Evolutionary conservation across 2,113 vertebrate genomes (phyloP), one percentile per base, ranked within the genome.

Genomic region (Colistium nudipinnis): DNA sequence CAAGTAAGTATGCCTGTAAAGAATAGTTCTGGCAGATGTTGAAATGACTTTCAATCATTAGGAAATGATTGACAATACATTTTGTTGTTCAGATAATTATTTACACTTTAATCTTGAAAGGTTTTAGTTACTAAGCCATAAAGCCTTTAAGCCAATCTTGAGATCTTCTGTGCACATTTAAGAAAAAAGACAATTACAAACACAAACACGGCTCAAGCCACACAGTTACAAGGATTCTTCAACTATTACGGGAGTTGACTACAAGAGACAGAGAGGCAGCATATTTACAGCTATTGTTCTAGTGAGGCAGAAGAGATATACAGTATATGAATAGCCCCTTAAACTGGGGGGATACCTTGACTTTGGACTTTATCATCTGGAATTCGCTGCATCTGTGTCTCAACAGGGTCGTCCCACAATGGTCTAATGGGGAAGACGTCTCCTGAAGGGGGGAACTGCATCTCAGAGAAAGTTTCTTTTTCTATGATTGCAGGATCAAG

Each of bases 331-430:
- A 92, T 85, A 88, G 92, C 94, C 94, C 93, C 95, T 93, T 93
- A 87, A 91, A 92, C 43, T 91, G 94, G 91, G 90, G 94, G 95
- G 96, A 95, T 99, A 99, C 98, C 98, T 98, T 97, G 95, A 95
- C 92, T 90, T 93, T 68, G 94, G 90, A 94, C 95, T 95, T 94
- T 97, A 91, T 98, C 96, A 62, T 96, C 96, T 90, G 95, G 95
- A 91, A 98, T 98, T 94, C 95, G 96, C 91, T 97, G 95, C 95
- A 98, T 98, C 95, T 97, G 96, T 94, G 96, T 99, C 95, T 98
- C 96, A 95, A 97, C 92, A 87, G 97, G 95, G 91, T 98, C 95
- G 87, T 98, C 96, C 96, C 96, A 97, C 92, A 96, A 94, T 84
- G 96, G 96, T 92, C 95, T 96, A 94, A 95, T 95, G 91, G 97